Evolutionary conservation across 2,888 invertebrate species (phyloP).

Genomic region (Iphiclides podalirius): DNA sequence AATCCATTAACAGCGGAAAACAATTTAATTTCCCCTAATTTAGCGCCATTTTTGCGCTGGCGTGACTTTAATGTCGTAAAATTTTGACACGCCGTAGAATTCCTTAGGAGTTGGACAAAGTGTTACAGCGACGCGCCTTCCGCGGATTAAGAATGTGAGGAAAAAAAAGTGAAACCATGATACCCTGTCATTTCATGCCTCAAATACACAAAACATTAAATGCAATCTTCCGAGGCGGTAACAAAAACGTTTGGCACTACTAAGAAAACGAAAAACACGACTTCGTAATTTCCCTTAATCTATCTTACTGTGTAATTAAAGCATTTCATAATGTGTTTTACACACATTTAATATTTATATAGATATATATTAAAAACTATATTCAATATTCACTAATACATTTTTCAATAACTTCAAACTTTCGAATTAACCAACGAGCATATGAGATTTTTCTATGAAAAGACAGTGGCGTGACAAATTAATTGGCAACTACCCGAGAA

Average conservation of each 20-base stretch:
- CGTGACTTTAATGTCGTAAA: neutral
- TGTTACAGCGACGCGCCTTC: neutral
- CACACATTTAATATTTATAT: constrained; percentile 42
- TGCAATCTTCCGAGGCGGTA: constrained; percentile 47
- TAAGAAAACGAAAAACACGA: constrained; percentile 42
- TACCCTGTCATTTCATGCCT: constrained; percentile 76
- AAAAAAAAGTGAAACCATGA: constrained; percentile 41
- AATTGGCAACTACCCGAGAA: constrained; percentile 6
- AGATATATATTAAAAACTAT: constrained; percentile 28
- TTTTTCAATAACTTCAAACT: constrained; percentile 8
- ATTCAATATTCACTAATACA: constrained; percentile 19
- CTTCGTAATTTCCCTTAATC: constrained; percentile 46
- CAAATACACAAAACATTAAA: constrained; percentile 50
- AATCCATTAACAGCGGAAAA: neutral
- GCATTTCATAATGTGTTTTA: constrained; percentile 65
- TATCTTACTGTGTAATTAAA: constrained; percentile 77
- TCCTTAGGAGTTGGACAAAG: neutral
- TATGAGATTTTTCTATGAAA: neutral
- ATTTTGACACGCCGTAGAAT: too few relatives aligned
- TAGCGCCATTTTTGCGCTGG: too few relatives aligned
- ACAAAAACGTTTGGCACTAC: constrained; percentile 53
- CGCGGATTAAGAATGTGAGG: neutral
- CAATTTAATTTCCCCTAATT: too few relatives aligned
- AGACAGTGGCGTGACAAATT: neutral
- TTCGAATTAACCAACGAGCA: neutral